A percentile compares a stretch with the other conserved stretches of the same genome.
Evolutionary conservation across 2,797 vertebrate genomes (phyloP).

Genomic region (Mastacembelus armatus): DNA sequence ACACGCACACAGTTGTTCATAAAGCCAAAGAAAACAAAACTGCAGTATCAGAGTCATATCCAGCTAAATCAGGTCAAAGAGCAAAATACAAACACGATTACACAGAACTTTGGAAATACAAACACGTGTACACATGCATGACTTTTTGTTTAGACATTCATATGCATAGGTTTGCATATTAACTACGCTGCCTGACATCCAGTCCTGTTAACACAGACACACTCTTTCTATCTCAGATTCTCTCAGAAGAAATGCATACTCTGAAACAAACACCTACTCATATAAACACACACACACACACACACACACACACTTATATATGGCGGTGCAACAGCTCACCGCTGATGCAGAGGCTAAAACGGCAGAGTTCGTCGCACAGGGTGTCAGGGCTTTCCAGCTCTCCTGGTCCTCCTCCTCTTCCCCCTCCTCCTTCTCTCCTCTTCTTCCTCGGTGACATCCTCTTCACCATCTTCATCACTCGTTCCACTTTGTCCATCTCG

Average conservation of each 20-base stretch:
- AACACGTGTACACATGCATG: no score
- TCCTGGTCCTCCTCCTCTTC: slow-evolving; percentile 80
- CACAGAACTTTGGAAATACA: no score
- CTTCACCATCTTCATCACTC: slow-evolving; percentile 88
- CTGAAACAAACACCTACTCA: background rate
- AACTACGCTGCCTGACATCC: background rate
- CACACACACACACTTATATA: slow-evolving; percentile 24
- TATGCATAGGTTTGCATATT: background rate
- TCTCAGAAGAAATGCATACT: background rate
- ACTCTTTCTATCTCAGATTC: background rate
- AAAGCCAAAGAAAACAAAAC: no score
- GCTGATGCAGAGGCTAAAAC: slow-evolving; percentile 86
- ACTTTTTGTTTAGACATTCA: no score
- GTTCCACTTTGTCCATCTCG: slow-evolving; percentile 87
- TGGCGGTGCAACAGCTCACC: slow-evolving; percentile 80
- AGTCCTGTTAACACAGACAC: background rate
- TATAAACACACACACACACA: background rate
- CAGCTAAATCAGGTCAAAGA: background rate
- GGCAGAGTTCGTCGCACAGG: slow-evolving; percentile 87
- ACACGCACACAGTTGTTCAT: no score
- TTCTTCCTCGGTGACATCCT: slow-evolving; percentile 89
- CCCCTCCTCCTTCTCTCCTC: slow-evolving; percentile 84
- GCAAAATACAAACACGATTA: no score
- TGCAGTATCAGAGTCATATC: no score
- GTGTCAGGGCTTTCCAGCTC: slow-evolving; percentile 86